A percentile compares a stretch with the other conserved stretches of the same genome.
Conservation (phyloP, 2,113 vertebrate species). For the Rhineura floridana region DNA sequence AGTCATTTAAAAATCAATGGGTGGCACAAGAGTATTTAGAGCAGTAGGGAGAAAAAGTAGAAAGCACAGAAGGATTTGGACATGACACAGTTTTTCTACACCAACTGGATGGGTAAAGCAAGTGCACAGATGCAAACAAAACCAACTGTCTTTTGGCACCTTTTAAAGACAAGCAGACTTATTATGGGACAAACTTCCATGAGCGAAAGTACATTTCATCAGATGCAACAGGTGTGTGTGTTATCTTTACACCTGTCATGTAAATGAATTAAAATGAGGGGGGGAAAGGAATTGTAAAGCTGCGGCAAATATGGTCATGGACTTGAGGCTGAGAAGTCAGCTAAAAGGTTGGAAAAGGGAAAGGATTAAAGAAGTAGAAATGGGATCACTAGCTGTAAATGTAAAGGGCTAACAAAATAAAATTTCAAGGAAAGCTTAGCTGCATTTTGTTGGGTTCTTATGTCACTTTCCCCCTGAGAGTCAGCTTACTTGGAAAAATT, state of each 20-base stretch:
- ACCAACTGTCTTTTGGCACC: too few relatives aligned
- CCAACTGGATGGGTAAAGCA: background rate
- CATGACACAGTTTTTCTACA: background rate
- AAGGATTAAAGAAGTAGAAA: background rate
- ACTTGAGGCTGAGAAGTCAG: background rate
- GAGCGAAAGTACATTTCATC: too few relatives aligned
- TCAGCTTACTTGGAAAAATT: too few relatives aligned
- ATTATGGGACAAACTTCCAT: background rate
- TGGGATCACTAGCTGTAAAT: background rate
- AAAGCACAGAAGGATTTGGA: background rate
- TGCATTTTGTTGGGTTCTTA: background rate
- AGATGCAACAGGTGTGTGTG: background rate
- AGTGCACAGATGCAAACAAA: too few relatives aligned
- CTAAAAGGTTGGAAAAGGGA: background rate
- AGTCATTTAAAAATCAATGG: too few relatives aligned
- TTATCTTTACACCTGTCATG: background rate
- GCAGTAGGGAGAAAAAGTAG: background rate
- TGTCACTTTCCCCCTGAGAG: background rate
- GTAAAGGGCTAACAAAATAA: background rate
- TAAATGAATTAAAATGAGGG: background rate
- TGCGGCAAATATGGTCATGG: background rate
- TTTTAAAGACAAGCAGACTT: too few relatives aligned
- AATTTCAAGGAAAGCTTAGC: background rate
- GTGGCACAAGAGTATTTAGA: too few relatives aligned
- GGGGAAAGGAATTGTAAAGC: too few relatives aligned